A percentile compares a stretch with the other conserved stretches of the same genome.
These are phyloP conservation scores for Recurvirostra avosetta DNA, from an alignment of 2,113 vertebrate species.

Conservation along the genomic window DNA sequence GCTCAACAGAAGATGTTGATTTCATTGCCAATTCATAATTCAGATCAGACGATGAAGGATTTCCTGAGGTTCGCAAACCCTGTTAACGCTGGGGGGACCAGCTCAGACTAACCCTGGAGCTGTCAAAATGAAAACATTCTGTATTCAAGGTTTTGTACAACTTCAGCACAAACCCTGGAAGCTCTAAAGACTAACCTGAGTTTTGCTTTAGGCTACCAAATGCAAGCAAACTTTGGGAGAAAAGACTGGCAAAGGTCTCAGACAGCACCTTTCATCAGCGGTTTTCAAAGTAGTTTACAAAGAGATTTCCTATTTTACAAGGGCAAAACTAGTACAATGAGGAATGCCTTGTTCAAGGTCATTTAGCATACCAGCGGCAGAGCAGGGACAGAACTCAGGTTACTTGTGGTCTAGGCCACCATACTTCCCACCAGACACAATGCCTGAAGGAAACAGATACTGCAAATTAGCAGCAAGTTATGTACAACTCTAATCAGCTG, in stretches of 20 bases:
- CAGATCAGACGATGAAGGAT: not conserved
- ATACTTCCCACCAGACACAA: not conserved
- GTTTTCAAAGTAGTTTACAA: not conserved
- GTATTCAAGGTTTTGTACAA: not conserved
- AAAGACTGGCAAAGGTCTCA: not conserved
- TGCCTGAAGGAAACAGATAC: not conserved
- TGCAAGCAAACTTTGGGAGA: not conserved
- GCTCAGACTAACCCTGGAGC: not conserved
- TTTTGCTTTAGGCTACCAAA: not conserved
- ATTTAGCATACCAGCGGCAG: not conserved
- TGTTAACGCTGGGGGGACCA: not conserved
- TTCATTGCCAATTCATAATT: slow-evolving; percentile 32
- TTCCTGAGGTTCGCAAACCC: not conserved
- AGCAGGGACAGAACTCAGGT: not conserved
- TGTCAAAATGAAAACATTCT: not conserved
- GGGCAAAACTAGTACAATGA: not conserved
- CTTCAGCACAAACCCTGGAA: not conserved
- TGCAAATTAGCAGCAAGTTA: not conserved
- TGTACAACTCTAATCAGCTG: not conserved
- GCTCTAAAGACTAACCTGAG: not conserved
- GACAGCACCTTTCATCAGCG: not conserved
- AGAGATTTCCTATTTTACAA: not conserved
- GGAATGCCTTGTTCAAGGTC: not conserved
- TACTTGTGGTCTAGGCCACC: not conserved
- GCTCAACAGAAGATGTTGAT: not conserved